Evolutionary conservation across 2,113 vertebrate genomes (phyloP).

Genomic region (Ginglymostoma cirratum): DNA sequence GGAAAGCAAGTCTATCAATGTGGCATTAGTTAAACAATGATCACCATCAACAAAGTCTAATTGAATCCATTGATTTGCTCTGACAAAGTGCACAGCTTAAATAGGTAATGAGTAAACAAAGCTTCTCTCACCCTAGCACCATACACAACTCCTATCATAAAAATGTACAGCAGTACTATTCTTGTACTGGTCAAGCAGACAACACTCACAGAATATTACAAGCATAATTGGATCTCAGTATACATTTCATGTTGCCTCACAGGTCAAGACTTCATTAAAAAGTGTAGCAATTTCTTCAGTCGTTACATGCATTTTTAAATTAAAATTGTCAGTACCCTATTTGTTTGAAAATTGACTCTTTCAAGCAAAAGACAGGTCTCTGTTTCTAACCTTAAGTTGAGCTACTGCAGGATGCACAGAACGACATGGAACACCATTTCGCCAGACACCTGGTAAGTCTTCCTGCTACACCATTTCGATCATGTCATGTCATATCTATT

Average conservation of each 20-base stretch:
- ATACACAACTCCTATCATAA: background rate
- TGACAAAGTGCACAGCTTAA: conserved; percentile 26
- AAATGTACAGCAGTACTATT: background rate
- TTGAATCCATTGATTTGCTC: conserved; percentile 35
- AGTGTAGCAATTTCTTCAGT: background rate
- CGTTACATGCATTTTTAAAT: background rate
- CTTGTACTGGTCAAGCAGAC: background rate
- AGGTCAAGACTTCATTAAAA: background rate
- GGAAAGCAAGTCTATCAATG: conserved; percentile 53
- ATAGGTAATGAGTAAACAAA: background rate
- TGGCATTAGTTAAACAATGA: conserved; percentile 48
- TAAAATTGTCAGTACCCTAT: background rate
- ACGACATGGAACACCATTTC: background rate
- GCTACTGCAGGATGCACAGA: background rate
- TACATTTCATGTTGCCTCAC: background rate
- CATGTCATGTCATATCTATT: background rate
- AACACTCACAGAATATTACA: background rate
- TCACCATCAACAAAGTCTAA: conserved; percentile 49
- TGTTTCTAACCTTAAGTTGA: background rate
- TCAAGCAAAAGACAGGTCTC: background rate
- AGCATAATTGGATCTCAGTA: background rate
- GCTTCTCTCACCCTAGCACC: no score
- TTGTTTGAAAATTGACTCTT: background rate
- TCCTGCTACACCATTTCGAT: background rate
- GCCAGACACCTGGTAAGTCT: background rate